Evolutionary conservation across 1,140 invertebrate species (phyloP).

Genomic region (Heliothis virescens): DNA sequence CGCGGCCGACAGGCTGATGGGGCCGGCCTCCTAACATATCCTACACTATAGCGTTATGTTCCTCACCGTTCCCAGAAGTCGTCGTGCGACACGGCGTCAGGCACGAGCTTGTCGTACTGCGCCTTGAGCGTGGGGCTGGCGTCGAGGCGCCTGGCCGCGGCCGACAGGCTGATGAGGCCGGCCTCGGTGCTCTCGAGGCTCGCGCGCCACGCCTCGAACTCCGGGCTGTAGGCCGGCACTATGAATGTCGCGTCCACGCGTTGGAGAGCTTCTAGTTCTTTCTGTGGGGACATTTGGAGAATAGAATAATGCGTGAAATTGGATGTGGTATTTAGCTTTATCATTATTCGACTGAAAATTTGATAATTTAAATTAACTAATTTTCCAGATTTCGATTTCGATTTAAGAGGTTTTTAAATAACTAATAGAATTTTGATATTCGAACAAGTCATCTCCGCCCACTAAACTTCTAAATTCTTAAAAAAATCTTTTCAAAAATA

Average conservation of each 20-base stretch:
- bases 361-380: too few relatives aligned
- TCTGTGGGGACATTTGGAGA: conserved; percentile 61
- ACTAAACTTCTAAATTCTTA: too few relatives aligned
- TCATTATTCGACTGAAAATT: too few relatives aligned
- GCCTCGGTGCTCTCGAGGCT: conserved; percentile 63
- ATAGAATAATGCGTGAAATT: too few relatives aligned
- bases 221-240: conserved; percentile 76
- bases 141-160: conserved; percentile 79
- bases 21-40: conserved; percentile 44
- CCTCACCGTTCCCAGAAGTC: conserved; percentile 87
- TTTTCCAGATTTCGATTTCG: too few relatives aligned
- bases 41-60: too few relatives aligned
- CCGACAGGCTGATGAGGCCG: conserved; percentile 57
- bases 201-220: conserved; percentile 75
- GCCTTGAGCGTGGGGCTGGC: conserved; percentile 81
- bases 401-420: too few relatives aligned
- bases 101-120: conserved; percentile 86
- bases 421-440: too few relatives aligned
- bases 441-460: too few relatives aligned
- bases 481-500: too few relatives aligned
- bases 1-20: conserved; percentile 65
- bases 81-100: conserved; percentile 85
- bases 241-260: conserved; percentile 85
- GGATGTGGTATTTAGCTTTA: too few relatives aligned
- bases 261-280: conserved; percentile 82